Percentiles rank a stretch among this genome's conserved stretches.
phyloP scores from a whole-genome alignment of 2,113 vertebrate genomes.

The Hylia prasina region DNA sequence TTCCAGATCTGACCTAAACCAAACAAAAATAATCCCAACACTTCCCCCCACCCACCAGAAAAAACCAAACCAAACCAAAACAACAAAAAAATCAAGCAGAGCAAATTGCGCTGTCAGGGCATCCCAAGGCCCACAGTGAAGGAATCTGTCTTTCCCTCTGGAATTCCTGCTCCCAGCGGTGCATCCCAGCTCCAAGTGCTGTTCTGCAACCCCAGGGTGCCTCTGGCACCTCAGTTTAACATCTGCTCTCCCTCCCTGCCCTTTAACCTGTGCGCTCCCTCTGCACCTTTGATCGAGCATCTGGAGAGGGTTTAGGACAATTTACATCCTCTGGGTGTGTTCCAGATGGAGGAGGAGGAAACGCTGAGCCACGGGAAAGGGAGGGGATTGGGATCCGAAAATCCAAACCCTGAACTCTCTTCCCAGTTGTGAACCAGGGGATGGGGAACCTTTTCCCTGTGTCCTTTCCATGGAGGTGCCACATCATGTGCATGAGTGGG shows the following conservation, averaged over 20 bases:
- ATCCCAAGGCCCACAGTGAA: not conserved
- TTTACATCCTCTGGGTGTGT: rapidly evolving
- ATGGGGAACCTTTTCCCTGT: not conserved
- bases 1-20: not conserved
- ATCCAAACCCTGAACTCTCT: not conserved
- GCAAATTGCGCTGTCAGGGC: rapidly evolving
- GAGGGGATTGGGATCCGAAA: not conserved
- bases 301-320: not conserved
- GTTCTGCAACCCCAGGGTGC: rapidly evolving
- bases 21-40: not conserved
- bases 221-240: not conserved
- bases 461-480: not conserved
- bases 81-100: not conserved
- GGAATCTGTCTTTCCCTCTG: not conserved
- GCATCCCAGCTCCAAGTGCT: not conserved
- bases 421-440: not conserved
- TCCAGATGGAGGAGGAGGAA: not conserved
- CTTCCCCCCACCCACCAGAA: too few relatives aligned
- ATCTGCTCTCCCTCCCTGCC: not conserved
- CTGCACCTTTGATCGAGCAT: not conserved
- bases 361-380: rapidly evolving
- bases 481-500: rapidly evolving
- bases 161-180: not conserved
- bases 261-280: not conserved
- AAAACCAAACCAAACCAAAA: too few relatives aligned